Conservation (phyloP, 2,888 invertebrate genomes). For the Sphaerophoria rueppellii region DNA sequence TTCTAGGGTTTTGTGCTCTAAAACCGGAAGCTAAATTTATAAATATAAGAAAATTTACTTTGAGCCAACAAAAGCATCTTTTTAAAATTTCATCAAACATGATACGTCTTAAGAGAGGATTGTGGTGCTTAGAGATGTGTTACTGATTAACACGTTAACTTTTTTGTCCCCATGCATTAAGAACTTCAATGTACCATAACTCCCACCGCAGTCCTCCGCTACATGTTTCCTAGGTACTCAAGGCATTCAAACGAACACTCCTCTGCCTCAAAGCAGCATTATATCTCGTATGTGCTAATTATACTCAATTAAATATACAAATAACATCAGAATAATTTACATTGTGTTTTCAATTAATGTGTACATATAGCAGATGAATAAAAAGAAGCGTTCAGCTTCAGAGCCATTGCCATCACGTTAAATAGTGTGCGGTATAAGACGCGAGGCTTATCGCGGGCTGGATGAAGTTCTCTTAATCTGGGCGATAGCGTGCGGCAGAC, state of each 20-base stretch:
- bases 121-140: conserved; percentile 6
- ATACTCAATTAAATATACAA: conserved; percentile 70
- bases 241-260: conserved; percentile 15
- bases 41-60: no score
- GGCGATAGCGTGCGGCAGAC: conserved; percentile 18
- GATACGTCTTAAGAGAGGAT: neutral
- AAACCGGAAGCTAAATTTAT: no score
- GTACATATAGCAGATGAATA: conserved; percentile 53
- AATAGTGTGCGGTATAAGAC: neutral
- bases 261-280: conserved; percentile 40
- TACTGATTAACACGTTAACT: conserved; percentile 49
- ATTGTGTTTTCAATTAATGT: conserved; percentile 70
- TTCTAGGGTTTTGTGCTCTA: no score
- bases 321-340: conserved; percentile 69
- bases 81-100: neutral
- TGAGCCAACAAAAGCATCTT: no score
- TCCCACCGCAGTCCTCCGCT: neutral
- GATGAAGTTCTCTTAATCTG: conserved; percentile 43
- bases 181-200: conserved; percentile 4
- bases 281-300: conserved; percentile 65
- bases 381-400: conserved; percentile 32
- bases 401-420: neutral
- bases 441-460: no score
- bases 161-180: conserved; percentile 20
- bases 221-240: neutral